Conservation (phyloP, 2,888 invertebrate genomes). For the Chromoteleia sp. region DNA sequence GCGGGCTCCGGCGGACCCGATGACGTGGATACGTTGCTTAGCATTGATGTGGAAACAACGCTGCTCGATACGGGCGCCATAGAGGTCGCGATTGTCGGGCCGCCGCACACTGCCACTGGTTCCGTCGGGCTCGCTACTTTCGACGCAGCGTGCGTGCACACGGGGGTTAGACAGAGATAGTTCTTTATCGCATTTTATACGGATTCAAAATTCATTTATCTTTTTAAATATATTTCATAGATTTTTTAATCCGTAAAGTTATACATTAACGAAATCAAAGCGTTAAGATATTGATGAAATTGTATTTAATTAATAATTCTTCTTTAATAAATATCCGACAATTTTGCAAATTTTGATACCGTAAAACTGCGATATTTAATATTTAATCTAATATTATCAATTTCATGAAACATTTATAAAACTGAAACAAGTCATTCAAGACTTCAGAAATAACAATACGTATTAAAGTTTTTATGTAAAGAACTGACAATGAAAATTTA, state of each 20-base stretch:
- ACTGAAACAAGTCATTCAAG: too few relatives aligned
- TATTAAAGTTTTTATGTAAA: too few relatives aligned
- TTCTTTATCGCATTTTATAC: conserved; percentile 2
- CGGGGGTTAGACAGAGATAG: conserved; percentile 66
- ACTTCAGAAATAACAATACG: too few relatives aligned
- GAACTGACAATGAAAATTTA: too few relatives aligned
- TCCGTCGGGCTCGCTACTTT: conserved; percentile 77
- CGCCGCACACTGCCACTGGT: conserved; percentile 75
- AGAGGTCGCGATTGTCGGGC: conserved; percentile 85
- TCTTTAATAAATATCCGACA: too few relatives aligned
- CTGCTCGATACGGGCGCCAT: conserved; percentile 81
- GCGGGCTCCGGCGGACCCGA: conserved; percentile 64
- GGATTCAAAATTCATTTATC: conserved; percentile 27
- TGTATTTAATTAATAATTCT: not conserved
- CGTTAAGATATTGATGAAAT: not conserved
- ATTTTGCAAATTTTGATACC: too few relatives aligned
- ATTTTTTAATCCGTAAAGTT: too few relatives aligned
- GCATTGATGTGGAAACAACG: conserved; percentile 76
- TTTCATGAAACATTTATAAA: too few relatives aligned
- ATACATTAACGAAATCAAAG: too few relatives aligned
- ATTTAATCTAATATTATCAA: too few relatives aligned
- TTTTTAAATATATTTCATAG: not conserved
- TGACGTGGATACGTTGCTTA: conserved; percentile 75
- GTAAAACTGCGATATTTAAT: too few relatives aligned
- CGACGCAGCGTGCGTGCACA: conserved; percentile 67